Evolutionary conservation across 1,140 invertebrate genomes (phyloP).

Genomic region (Drosophila trapezifrons): DNA sequence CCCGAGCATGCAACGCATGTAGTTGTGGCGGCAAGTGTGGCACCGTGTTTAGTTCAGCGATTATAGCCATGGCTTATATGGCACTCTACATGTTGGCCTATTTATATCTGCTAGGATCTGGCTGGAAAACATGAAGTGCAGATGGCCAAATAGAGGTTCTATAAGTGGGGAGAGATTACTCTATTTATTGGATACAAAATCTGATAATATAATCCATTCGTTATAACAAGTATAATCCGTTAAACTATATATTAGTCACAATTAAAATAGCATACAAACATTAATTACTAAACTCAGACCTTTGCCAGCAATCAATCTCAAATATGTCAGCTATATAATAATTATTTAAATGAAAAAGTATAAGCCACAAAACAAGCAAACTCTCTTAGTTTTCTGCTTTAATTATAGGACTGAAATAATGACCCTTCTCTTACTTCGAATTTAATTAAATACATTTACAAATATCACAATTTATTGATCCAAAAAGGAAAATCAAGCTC

Average conservation of each 20-base stretch:
- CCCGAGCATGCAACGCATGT: constrained; percentile 57
- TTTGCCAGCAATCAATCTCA: neutral
- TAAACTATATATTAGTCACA: neutral
- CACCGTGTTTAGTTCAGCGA: constrained; percentile 39
- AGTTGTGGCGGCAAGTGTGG: constrained; percentile 28
- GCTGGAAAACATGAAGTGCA: constrained; percentile 27
- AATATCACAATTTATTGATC: neutral
- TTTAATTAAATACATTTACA: neutral
- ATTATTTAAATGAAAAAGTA: neutral
- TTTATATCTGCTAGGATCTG: constrained; percentile 16
- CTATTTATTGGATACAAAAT: neutral
- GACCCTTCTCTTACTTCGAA: neutral
- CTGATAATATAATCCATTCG: neutral
- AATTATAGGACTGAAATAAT: neutral
- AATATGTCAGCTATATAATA: neutral
- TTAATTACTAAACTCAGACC: neutral
- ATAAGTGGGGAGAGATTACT: too few species aligned
- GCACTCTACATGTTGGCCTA: constrained; percentile 5
- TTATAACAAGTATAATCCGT: too few species aligned
- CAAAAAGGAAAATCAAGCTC: neutral
- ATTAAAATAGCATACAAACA: neutral
- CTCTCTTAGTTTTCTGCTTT: neutral
- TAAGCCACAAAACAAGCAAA: neutral
- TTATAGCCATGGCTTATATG: constrained; percentile 39
- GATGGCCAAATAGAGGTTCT: too few species aligned